These are phyloP conservation scores for Smutsia temminckii DNA, from an alignment of 2,797 vertebrate genomes.

Conservation along the genomic window DNA sequence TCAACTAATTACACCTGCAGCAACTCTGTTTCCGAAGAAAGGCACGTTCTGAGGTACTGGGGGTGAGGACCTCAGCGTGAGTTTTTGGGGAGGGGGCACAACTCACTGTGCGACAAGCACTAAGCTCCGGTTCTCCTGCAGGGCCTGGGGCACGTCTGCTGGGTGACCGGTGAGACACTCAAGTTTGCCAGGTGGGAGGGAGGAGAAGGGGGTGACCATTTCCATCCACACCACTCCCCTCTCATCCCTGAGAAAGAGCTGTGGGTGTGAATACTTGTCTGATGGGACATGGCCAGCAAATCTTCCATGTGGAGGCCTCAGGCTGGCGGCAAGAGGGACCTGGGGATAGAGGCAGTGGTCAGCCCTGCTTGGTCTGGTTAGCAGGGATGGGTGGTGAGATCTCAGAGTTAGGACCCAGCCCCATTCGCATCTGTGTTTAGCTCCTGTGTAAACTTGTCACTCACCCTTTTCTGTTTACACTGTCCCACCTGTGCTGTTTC, in stretches of 20 bases:
- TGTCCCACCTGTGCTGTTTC: fast-evolving
- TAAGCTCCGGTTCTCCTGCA: neutral
- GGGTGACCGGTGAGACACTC: neutral
- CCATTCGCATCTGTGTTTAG: neutral
- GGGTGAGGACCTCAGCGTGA: neutral
- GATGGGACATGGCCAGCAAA: fast-evolving
- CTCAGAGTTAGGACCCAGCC: neutral
- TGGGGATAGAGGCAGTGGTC: neutral
- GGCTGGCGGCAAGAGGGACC: neutral
- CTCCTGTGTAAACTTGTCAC: neutral
- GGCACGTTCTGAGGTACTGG: neutral
- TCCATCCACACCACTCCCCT: neutral
- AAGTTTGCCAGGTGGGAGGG: neutral
- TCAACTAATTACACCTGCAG: neutral
- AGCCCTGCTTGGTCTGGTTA: fast-evolving
- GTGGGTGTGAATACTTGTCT: neutral
- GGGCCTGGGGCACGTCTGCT: neutral
- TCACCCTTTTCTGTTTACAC: neutral
- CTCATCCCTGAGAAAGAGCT: neutral
- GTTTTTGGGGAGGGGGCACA: neutral
- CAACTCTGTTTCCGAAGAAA: neutral
- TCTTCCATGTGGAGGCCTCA: neutral
- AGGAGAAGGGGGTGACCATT: neutral
- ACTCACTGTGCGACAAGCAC: neutral
- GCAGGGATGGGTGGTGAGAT: neutral